A percentile compares a stretch with the other conserved stretches of the same genome.
Conservation (phyloP, 2,888 invertebrate genomes). For the Drosophila longiperda region DNA sequence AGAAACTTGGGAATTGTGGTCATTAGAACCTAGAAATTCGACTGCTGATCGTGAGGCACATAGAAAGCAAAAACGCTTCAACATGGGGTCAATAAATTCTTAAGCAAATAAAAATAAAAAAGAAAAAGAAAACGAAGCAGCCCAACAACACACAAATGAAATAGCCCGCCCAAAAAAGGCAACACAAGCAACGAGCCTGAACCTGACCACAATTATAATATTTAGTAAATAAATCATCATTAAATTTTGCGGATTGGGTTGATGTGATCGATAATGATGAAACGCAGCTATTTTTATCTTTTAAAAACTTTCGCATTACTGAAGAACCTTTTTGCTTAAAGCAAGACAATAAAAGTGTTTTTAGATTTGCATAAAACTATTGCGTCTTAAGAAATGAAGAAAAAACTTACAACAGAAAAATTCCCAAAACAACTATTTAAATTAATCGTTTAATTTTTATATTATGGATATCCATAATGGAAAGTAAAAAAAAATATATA, state of each 20-base stretch:
- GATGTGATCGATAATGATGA: slow-evolving; percentile 23
- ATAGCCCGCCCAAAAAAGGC: slow-evolving; percentile 41
- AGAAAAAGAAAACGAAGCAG: slow-evolving; percentile 9
- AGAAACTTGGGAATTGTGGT: slow-evolving; percentile 56
- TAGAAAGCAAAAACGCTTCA: slow-evolving; percentile 70
- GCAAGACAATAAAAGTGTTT: slow-evolving; percentile 52
- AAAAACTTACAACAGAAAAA: slow-evolving; percentile 26
- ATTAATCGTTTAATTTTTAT: slow-evolving; percentile 15
- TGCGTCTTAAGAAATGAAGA: slow-evolving; percentile 49
- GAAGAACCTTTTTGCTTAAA: slow-evolving; percentile 25
- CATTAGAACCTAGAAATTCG: slow-evolving; percentile 62
- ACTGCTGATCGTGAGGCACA: slow-evolving; percentile 37
- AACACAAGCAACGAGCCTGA: slow-evolving; percentile 26
- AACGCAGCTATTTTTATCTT: neutral
- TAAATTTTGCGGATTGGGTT: slow-evolving; percentile 24
- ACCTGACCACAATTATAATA: slow-evolving; percentile 60
- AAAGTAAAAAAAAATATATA: slow-evolving; percentile 69
- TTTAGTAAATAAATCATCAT: slow-evolving; percentile 72
- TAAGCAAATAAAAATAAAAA: slow-evolving; percentile 50
- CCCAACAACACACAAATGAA: slow-evolving; percentile 2
- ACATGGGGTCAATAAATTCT: slow-evolving; percentile 75
- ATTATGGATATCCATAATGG: slow-evolving; percentile 56
- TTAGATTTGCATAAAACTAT: slow-evolving; percentile 59
- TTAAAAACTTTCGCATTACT: slow-evolving; percentile 29
- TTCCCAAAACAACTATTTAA: slow-evolving; percentile 54